Base-by-base conservation (phyloP, 2,797 vertebrate species). In the Tangara arthus region DNA sequence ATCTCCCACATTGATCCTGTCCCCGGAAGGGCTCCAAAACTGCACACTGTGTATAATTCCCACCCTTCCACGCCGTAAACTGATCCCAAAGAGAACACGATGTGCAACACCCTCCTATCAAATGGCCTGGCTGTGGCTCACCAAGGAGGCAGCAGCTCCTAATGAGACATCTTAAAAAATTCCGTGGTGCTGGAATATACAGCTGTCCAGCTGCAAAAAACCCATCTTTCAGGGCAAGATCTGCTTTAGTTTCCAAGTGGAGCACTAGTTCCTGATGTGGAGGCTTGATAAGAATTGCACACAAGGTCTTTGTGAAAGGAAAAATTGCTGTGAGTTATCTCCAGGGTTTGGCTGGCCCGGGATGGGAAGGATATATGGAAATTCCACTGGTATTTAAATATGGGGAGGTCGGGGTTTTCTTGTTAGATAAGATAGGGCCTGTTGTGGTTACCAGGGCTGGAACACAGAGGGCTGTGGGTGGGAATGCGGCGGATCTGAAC, bases 231-330 rank as follows among this genome's bases (percentile, higher is more conserved):
- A 52, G 76, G 49, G 23, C 0, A 1, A 52, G 84, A 80, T 24
- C 76, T 82, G 71, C 50, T 92, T 93, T 88, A 50, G 86, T 92
- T 94, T 91, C 50, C 92, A 90, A 84, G 78, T 57, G 1, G 3
- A 85, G 76, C 8, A 0, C 75, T 23, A 15, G 41, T 30, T 84
- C 87, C 85, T 37, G 8, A 39, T 18, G 23, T 59, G 5, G 19
- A 55, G 59, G 24, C 41, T 26, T 4, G 56, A 66, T 87, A 80
- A 87, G 41, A 24, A 52, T 3, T 23, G 81, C 50, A 84, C 61
- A 86, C n/a, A 39, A 69, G 42, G 60, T 32, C 88, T 82, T 88
- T 82, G 73, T 50, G 26, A 49, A 37, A 39, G 35, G 39, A 19
- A 60, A 35, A 55, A 39, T 2, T 32, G 30, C 72, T 47, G 34